Percentiles rank a stretch among this genome's conserved stretches.
These are phyloP conservation scores for Xestia ashworthii DNA, from an alignment of 2,888 invertebrate genomes.

Conservation along the genomic window DNA sequence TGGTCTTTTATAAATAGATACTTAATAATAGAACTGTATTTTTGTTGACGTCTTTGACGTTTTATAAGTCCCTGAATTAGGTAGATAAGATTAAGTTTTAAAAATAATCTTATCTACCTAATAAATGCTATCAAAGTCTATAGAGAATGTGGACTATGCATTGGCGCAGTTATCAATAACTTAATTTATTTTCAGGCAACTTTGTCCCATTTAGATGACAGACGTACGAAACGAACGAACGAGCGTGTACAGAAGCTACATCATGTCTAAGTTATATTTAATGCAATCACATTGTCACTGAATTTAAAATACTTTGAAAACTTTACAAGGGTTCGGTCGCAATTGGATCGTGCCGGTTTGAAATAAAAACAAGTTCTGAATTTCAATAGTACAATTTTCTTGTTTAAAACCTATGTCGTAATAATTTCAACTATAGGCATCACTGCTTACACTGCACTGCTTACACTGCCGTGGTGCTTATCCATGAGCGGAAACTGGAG, in stretches of 20 bases:
- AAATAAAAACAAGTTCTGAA: neutral
- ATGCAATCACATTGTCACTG: neutral
- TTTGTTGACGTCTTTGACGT: neutral
- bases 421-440: conserved; percentile 30
- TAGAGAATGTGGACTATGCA: neutral
- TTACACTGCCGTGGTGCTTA: conserved; percentile 4
- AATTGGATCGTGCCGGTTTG: neutral
- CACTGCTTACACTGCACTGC: neutral
- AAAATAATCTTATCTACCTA: too few relatives aligned
- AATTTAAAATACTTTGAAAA: neutral
- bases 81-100: too few relatives aligned
- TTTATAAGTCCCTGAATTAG: too few relatives aligned
- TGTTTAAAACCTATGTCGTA: neutral
- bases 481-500: conserved; percentile 12
- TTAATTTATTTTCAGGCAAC: too few relatives aligned
- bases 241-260: neutral
- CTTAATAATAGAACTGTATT: neutral
- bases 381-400: neutral
- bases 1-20: neutral
- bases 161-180: neutral
- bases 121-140: too few relatives aligned
- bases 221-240: too few relatives aligned
- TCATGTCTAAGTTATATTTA: neutral
- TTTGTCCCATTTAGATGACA: too few relatives aligned
- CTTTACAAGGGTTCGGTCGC: neutral